Evolutionary conservation across 2,113 vertebrate species (phyloP).

Genomic region (Phalacrocorax aristotelis): DNA sequence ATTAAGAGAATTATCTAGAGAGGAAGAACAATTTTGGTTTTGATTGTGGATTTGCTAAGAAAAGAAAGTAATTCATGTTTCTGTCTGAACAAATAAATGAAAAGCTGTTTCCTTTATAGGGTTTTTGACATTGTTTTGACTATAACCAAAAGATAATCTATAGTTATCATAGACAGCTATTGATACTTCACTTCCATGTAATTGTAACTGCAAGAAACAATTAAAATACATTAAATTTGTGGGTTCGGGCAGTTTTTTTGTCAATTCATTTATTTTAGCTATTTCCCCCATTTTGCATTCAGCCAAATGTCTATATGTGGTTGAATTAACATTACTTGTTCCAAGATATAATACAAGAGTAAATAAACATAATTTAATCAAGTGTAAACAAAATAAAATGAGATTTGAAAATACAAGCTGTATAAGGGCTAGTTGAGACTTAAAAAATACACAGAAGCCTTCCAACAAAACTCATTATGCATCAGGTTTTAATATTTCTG

Average conservation of each 20-base stretch:
- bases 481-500: neutral
- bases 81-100: neutral
- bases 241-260: neutral
- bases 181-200: neutral
- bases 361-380: neutral
- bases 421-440: neutral
- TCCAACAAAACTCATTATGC: neutral
- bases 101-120: neutral
- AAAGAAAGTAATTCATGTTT: neutral
- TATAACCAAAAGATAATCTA: neutral
- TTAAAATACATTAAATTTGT: neutral
- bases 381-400: neutral
- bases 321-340: neutral
- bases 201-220: neutral
- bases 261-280: neutral
- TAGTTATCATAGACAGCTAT: neutral
- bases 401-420: neutral
- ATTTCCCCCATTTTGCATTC: neutral
- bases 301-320: neutral
- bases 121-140: neutral
- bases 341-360: neutral
- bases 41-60: neutral
- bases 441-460: neutral
- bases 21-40: neutral
- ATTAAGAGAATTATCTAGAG: neutral